Evolutionary conservation across 2,888 invertebrate genomes (phyloP), one percentile per base, ranked within the genome.

Genomic region (Apodemia zela): DNA sequence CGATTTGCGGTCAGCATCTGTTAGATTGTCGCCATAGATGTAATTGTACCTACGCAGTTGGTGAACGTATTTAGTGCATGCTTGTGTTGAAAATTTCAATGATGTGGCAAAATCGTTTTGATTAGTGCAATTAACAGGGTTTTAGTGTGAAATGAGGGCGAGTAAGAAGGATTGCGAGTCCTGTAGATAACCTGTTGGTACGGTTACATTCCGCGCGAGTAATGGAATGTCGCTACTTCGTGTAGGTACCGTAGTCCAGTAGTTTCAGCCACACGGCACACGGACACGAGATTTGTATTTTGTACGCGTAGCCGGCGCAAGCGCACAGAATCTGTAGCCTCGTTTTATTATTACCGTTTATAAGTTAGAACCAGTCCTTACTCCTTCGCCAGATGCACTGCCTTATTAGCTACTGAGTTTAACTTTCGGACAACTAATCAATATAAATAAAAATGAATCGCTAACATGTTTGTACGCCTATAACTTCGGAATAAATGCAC

Each of bases 201-300:
- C 86, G 84, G 84, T 78, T 79, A 80, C 87, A 87, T 89, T 85
- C 87, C 87, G 82, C 75, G 76, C 82, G 77, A 77, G 83, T 79
- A 79, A 74, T 76, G 87, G 90, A 89, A 90, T 90, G 90, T 89
- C 87, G 87, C 84, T 85, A 80, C 80, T 79, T 78, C 73, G 73
- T 75, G 78, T 82, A 83, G 82, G 87, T 88, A 89, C 88, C 88
- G 87, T 87, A 89, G 73, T 70, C 79, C 80, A 78, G 80, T 76
- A 79, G 82, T 84, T 84, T 83, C 82, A 80, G 81, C 76, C 84
- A 81, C 80, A 38, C 38, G 38, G 38, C 42, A 42, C 42, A 84
- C 81, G 80, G 88, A 81, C 80, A 84, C 81, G 80, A 88, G 83
- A 87, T 89, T 86, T 82, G 85, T 89, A 83, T 82, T 89, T 86